Conservation (phyloP, 1,140 invertebrate genomes). For the Bursaphelenchus mucronatus region DNA sequence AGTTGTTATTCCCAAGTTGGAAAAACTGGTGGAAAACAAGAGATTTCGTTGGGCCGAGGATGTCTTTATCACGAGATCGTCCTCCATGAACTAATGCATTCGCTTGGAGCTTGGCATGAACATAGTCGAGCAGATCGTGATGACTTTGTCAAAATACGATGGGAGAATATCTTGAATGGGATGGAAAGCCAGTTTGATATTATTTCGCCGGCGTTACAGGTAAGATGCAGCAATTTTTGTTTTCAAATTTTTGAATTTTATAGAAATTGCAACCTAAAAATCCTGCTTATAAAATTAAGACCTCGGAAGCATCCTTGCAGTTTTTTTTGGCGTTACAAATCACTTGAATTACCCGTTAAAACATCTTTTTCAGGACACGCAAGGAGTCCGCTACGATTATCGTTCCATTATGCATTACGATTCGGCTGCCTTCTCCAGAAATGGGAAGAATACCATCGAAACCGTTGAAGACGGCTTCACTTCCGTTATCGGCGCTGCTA, state of each 20-base stretch:
- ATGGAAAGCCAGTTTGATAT: constrained; percentile 61
- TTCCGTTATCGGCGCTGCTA: constrained; percentile 48
- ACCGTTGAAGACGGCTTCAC: constrained; percentile 52
- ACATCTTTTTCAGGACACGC: constrained; percentile 45
- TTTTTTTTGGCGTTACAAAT: no score
- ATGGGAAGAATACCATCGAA: constrained; percentile 58
- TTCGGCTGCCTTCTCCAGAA: constrained; percentile 54
- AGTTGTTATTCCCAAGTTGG: constrained; percentile 61
- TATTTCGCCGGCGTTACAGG: constrained; percentile 50
- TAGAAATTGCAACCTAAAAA: no score
- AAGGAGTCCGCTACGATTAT: constrained; percentile 57
- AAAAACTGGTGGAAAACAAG: constrained; percentile 58
- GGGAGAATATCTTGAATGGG: constrained; percentile 60
- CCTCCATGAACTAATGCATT: constrained; percentile 56
- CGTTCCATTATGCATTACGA: constrained; percentile 54
- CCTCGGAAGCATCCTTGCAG: no score
- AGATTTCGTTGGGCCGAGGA: constrained; percentile 58
- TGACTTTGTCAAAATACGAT: constrained; percentile 57
- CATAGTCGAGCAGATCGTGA: constrained; percentile 57
- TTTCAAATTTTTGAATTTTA: no score
- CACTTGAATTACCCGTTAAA: no score
- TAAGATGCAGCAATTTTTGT: no score
- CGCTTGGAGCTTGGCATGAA: constrained; percentile 58
- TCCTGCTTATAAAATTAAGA: no score
- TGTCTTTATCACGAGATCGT: constrained; percentile 60